These are phyloP conservation scores for Stegastes partitus DNA, from an alignment of 2,113 vertebrate species.

Conservation along the genomic window DNA sequence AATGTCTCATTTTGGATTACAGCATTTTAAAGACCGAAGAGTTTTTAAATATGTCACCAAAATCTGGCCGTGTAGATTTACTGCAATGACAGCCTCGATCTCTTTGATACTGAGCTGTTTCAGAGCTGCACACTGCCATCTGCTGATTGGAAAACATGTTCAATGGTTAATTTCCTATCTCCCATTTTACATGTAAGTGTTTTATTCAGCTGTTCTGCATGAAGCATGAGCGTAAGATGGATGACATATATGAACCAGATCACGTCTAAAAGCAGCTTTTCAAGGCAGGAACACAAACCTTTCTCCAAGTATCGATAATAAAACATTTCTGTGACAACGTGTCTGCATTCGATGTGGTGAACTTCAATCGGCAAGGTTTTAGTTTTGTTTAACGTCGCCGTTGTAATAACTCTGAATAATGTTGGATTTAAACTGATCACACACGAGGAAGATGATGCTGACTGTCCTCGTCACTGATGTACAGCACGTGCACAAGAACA, in stretches of 20 bases:
- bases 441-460: too few species aligned
- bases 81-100: not conserved
- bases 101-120: not conserved
- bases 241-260: not conserved
- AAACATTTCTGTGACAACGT: too few species aligned
- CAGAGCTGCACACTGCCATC: slow-evolving; percentile 64
- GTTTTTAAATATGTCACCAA: too few species aligned
- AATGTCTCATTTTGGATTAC: not conserved
- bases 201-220: not conserved
- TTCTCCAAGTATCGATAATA: too few species aligned
- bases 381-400: too few species aligned
- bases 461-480: too few species aligned
- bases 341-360: too few species aligned
- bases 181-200: slow-evolving; percentile 21
- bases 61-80: not conserved
- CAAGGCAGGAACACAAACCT: not conserved
- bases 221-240: slow-evolving; percentile 28
- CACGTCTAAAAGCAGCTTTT: not conserved
- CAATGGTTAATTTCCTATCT: not conserved
- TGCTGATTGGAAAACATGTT: slow-evolving; percentile 47
- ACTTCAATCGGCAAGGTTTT: too few species aligned
- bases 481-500: too few species aligned
- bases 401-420: too few species aligned
- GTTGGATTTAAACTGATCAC: too few species aligned
- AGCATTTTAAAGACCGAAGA: not conserved